Conservation (phyloP, 2,113 vertebrate genomes). For the Pimephales promelas region DNA sequence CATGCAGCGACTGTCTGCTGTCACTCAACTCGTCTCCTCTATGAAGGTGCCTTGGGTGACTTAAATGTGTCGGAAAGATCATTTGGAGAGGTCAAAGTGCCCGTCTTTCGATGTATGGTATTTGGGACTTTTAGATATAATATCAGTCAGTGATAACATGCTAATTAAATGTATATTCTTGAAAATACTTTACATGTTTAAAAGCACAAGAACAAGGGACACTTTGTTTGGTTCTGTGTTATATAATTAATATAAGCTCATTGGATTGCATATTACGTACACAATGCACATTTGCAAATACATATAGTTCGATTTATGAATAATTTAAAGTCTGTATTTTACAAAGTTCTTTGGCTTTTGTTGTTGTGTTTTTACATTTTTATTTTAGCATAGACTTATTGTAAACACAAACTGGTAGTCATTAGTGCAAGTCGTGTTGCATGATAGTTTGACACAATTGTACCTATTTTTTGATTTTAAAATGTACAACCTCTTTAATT, state of each 20-base stretch:
- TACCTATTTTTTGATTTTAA: neutral
- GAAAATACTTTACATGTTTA: neutral
- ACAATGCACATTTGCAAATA: neutral
- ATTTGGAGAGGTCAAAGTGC: constrained; percentile 17
- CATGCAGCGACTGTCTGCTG: constrained; percentile 72
- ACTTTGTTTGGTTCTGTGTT: neutral
- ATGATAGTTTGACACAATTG: neutral
- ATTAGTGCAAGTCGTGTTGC: neutral
- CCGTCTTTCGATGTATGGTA: neutral
- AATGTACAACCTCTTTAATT: neutral
- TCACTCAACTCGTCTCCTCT: constrained; percentile 63
- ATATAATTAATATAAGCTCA: neutral
- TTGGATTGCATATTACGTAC: neutral
- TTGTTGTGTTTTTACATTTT: neutral
- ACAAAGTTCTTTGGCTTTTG: neutral
- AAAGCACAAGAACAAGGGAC: neutral
- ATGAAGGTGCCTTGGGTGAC: constrained; percentile 11
- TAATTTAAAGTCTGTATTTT: neutral
- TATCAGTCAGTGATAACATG: neutral
- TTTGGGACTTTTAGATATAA: neutral
- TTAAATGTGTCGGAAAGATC: neutral
- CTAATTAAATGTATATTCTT: neutral
- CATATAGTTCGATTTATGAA: neutral
- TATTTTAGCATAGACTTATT: neutral
- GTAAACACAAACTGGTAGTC: neutral